These are phyloP conservation scores for Deilephila elpenor DNA, from an alignment of 2,888 invertebrate genomes.

Conservation along the genomic window DNA sequence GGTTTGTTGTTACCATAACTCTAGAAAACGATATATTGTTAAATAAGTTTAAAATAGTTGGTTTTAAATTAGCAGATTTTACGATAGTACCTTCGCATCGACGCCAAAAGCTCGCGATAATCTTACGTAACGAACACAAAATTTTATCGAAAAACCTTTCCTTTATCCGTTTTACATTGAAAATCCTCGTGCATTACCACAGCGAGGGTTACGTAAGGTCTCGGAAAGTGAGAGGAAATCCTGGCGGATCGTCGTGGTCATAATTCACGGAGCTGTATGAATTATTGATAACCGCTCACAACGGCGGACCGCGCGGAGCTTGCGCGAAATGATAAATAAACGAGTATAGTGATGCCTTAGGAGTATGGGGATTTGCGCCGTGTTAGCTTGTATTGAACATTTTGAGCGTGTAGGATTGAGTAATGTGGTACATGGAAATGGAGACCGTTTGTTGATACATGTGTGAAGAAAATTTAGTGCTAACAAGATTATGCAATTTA, in stretches of 20 bases:
- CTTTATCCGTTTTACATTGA: slow-evolving; percentile 26
- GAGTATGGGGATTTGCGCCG: slow-evolving; percentile 8
- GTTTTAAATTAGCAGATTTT: neutral
- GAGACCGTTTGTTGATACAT: neutral
- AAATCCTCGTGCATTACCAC: slow-evolving; percentile 25
- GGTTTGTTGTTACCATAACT: neutral
- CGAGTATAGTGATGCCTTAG: slow-evolving; percentile 23
- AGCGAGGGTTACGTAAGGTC: slow-evolving; percentile 25
- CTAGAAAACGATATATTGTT: neutral
- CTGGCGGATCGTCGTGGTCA: slow-evolving; percentile 62
- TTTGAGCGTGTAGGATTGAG: neutral
- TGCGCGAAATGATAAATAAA: slow-evolving; percentile 24
- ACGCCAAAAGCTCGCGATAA: neutral
- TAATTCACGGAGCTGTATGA: slow-evolving; percentile 69
- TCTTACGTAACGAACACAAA: neutral
- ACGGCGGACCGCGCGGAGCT: slow-evolving; percentile 34
- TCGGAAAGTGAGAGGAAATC: slow-evolving; percentile 54
- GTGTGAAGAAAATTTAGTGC: neutral
- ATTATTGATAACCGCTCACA: slow-evolving; percentile 68
- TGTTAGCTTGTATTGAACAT: neutral
- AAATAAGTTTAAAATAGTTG: neutral
- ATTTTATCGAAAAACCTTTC: slow-evolving; percentile 13
- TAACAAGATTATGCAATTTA: neutral
- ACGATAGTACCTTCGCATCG: neutral
- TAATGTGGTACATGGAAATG: neutral